Conservation (phyloP, 2,888 invertebrate genomes). For the Corythucha ciliata region DNA sequence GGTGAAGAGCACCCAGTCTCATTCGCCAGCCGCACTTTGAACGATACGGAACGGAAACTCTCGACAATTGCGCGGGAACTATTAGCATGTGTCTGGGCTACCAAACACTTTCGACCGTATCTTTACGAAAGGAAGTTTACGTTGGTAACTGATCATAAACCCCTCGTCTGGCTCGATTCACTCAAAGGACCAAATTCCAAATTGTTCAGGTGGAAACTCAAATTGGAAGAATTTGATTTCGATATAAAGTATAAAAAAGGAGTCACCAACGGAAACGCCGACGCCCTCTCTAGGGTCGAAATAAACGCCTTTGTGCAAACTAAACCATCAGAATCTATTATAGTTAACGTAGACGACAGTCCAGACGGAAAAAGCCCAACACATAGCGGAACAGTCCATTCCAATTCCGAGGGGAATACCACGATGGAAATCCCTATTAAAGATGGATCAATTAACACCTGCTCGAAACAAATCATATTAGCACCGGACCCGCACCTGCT, state of each 20-base stretch:
- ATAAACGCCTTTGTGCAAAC: constrained; percentile 8
- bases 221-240: constrained; percentile 31
- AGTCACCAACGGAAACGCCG: constrained; percentile 37
- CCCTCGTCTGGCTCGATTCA: constrained; percentile 12
- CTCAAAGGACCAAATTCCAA: constrained; percentile 13
- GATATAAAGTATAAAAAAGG: constrained; percentile 38
- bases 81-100: constrained; percentile 11
- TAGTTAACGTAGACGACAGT: constrained; percentile 7
- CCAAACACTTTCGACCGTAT: constrained; percentile 1
- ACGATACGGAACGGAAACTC: constrained; percentile 24
- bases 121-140: neutral
- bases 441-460: neutral
- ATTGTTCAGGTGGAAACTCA: constrained; percentile 7
- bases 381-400: no score
- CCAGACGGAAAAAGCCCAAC: neutral
- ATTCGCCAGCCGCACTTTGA: constrained; percentile 40
- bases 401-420: constrained; percentile 11
- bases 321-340: constrained; percentile 1
- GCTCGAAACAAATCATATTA: constrained; percentile 7
- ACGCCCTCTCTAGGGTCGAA: constrained; percentile 31
- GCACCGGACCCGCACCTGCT: no score
- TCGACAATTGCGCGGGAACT: neutral
- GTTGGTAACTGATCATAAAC: constrained; percentile 7
- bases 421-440: constrained; percentile 4
- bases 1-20: constrained; percentile 34